A percentile compares a stretch with the other conserved stretches of the same genome.
phyloP scores from a whole-genome alignment of 2,888 invertebrate genomes.

The Tipula confusa region DNA sequence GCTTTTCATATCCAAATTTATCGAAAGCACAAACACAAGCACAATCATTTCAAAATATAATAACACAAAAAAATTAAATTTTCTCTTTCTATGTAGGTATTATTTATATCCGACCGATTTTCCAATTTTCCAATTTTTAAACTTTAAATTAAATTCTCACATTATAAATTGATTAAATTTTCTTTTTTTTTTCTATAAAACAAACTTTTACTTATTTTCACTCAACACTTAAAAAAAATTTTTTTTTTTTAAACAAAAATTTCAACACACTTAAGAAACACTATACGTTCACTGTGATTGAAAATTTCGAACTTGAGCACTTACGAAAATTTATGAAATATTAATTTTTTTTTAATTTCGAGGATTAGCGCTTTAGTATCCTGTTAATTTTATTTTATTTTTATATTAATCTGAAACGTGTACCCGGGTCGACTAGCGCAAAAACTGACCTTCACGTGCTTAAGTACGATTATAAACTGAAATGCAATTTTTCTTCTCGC shows the following conservation, averaged over 20 bases:
- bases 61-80: too few species aligned
- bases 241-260: neutral
- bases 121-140: neutral
- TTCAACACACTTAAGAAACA: neutral
- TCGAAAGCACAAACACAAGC: neutral
- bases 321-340: too few species aligned
- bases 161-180: neutral
- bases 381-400: neutral
- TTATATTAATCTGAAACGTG: neutral
- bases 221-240: neutral
- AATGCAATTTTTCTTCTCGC: neutral
- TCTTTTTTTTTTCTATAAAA: neutral
- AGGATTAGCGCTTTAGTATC: neutral
- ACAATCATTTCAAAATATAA: neutral
- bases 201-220: slow-evolving; percentile 12
- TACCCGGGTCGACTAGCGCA: neutral
- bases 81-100: neutral
- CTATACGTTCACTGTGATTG: neutral
- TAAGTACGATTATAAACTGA: neutral
- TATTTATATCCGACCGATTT: slow-evolving; percentile 3
- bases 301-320: neutral
- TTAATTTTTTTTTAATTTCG: neutral
- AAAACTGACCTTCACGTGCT: neutral
- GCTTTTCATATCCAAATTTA: neutral
- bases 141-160: slow-evolving; percentile 20